Percentiles rank a stretch among this genome's conserved stretches.
These are phyloP conservation scores for Xenotilapia leptura DNA, from an alignment of 2,113 vertebrate genomes.

Conservation along the genomic window DNA sequence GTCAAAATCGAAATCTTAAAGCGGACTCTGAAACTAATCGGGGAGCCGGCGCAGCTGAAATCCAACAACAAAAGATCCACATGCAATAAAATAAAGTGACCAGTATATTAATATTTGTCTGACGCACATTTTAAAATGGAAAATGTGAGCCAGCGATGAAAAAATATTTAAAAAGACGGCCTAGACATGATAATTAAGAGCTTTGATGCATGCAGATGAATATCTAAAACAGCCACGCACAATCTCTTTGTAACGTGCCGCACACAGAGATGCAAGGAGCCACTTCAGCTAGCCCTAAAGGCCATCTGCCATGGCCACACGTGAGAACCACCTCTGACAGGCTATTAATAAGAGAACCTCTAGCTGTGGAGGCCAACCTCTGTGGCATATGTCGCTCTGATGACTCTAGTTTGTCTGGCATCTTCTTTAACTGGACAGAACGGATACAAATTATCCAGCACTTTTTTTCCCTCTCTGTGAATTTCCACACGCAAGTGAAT, in stretches of 20 bases:
- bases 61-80: neutral
- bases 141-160: neutral
- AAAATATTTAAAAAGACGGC: neutral
- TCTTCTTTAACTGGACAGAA: neutral
- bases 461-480: neutral
- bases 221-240: neutral
- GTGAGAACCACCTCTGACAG: constrained; percentile 62
- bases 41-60: neutral
- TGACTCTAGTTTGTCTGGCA: constrained; percentile 26
- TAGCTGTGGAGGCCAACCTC: constrained; percentile 54
- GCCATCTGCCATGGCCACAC: constrained; percentile 61
- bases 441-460: neutral
- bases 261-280: neutral
- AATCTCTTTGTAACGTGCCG: neutral
- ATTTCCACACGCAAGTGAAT: neutral
- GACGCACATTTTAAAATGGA: neutral
- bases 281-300: constrained; percentile 13
- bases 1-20: neutral
- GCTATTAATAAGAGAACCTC: constrained; percentile 66
- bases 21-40: neutral
- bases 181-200: neutral
- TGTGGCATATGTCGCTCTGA: constrained; percentile 61
- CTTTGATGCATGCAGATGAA: neutral
- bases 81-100: neutral
- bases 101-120: neutral